Percentiles rank a stretch among this genome's conserved stretches.
These are phyloP conservation scores for Leptopilina boulardi DNA, from an alignment of 1,140 invertebrate genomes.

Conservation along the genomic window DNA sequence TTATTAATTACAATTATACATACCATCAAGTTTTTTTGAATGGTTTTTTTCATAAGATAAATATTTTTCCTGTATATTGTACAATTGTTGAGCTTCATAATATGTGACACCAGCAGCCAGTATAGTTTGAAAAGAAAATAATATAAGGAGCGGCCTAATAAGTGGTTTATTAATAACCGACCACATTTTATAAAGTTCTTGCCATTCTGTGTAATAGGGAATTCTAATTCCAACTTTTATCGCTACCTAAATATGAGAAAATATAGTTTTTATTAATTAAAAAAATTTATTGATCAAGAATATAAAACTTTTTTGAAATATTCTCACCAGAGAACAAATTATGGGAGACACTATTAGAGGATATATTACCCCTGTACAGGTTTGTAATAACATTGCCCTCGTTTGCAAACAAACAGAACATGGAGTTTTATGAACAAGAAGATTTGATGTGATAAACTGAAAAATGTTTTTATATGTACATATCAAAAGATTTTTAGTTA, in stretches of 20 bases:
- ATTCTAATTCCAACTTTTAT: slow-evolving; percentile 69
- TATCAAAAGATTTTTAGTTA: slow-evolving; percentile 20
- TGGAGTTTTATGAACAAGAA: slow-evolving; percentile 67
- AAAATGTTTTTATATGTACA: slow-evolving; percentile 37
- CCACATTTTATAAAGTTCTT: slow-evolving; percentile 66
- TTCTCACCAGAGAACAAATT: slow-evolving; percentile 73
- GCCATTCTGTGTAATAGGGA: slow-evolving; percentile 69
- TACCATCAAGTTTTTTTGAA: not conserved
- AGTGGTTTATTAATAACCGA: slow-evolving; percentile 65
- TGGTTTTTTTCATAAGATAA: not conserved
- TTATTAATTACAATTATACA: not conserved
- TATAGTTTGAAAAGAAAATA: slow-evolving; percentile 59
- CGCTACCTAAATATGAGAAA: slow-evolving; percentile 70
- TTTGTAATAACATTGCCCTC: slow-evolving; percentile 67
- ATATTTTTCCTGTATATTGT: slow-evolving; percentile 32
- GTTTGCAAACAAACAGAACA: slow-evolving; percentile 76
- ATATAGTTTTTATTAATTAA: not conserved
- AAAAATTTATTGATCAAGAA: slow-evolving; percentile 7
- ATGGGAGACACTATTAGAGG: slow-evolving; percentile 73
- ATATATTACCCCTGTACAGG: slow-evolving; percentile 65
- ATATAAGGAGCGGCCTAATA: slow-evolving; percentile 51
- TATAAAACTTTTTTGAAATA: not conserved
- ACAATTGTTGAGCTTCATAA: slow-evolving; percentile 62
- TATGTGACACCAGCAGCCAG: slow-evolving; percentile 68
- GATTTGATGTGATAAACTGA: slow-evolving; percentile 71